Conservation (phyloP, 2,113 vertebrate genomes). For the Phaethon lepturus region DNA sequence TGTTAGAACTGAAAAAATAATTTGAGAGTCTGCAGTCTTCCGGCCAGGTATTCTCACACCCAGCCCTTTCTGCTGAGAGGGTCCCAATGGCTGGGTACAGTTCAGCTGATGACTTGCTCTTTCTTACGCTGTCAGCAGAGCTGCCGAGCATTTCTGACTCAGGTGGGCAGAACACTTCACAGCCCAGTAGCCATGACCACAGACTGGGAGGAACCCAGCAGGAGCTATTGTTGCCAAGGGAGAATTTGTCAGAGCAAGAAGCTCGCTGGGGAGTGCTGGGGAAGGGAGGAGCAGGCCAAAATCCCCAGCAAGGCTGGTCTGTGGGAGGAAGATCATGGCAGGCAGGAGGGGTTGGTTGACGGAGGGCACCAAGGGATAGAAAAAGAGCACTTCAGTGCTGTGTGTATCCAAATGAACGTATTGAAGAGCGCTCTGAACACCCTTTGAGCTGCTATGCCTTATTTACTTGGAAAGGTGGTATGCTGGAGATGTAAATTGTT, state of each 20-base stretch:
- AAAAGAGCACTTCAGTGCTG: background rate
- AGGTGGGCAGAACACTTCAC: conserved; percentile 16
- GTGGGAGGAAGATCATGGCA: background rate
- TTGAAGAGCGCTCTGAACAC: background rate
- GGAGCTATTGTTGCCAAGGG: background rate
- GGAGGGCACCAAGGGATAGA: background rate
- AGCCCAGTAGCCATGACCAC: background rate
- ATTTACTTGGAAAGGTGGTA: background rate
- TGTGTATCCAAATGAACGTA: background rate
- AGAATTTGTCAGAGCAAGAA: conserved; percentile 48
- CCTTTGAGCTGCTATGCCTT: background rate
- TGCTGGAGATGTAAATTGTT: background rate
- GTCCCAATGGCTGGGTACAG: rapidly evolving
- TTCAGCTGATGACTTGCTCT: background rate
- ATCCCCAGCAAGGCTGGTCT: background rate
- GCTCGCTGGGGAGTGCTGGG: background rate
- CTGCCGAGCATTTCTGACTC: background rate
- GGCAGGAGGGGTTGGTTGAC: background rate
- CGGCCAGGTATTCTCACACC: background rate
- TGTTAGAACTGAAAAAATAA: background rate
- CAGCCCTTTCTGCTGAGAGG: background rate
- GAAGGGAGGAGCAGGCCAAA: background rate
- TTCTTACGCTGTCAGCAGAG: background rate
- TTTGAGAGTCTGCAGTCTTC: rapidly evolving
- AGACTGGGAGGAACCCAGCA: conserved; percentile 4